Evolutionary conservation across 2,113 vertebrate genomes (phyloP), one percentile per base, ranked within the genome.

Genomic region (Campylorhamphus procurvoides): DNA sequence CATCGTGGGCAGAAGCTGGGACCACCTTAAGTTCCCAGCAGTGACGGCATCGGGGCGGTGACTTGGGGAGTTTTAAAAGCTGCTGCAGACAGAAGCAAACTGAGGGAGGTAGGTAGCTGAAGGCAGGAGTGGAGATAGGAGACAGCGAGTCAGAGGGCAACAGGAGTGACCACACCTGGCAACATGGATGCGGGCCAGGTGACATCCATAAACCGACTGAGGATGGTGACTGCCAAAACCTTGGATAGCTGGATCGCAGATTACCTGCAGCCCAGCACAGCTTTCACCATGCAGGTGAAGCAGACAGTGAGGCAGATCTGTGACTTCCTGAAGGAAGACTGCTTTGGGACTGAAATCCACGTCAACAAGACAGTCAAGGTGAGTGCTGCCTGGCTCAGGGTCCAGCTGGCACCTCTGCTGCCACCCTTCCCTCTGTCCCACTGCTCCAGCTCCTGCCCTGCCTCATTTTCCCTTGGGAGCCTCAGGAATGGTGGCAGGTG

Each of bases 51-150:
- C 1, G 19, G 29, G 75, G 89, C 1, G 25, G 67, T 10, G 87
- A 4, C 55, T 31, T 9, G 31, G 53, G 23, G 44, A 11, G 50
- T 7, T 67, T 95, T 94, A 95, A 90, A 94, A 75, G 69, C 84
- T 27, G 87, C 59, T 35, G 84, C 37, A 4, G 52, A 1, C 3
- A 2, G 25, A 1, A 0, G 35, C 14, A 2, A 52, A 4, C 20
- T 35, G 24, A 9, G 2, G 2, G 3, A 18, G 8, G 9, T 0
- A 0, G 5, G 1, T 0, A 2, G 56, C 0, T 28, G 29, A 5
- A 0, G 44, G 7, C 2, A 1, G 47, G 8, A 23, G 44, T 0
- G 2, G 22, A 0, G 0, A 1, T 3, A 0, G 5, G 5, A 23
- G 28, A 14, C 3, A 10, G n/a, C 12, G 3, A 37, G 14, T 8